Conservation (phyloP, 2,113 vertebrate species). For the Microtus pennsylvanicus region DNA sequence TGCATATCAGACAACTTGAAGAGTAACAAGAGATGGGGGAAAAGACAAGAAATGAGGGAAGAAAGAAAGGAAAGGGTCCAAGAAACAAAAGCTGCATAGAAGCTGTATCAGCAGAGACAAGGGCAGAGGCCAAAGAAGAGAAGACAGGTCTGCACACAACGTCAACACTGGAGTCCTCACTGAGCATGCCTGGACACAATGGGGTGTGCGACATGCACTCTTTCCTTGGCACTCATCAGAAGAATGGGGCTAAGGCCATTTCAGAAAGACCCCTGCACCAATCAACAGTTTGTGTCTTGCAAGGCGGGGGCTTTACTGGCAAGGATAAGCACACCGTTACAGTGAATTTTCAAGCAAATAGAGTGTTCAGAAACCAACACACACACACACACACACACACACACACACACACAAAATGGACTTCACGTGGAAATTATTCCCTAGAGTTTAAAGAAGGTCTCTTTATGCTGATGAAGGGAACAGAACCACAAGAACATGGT, state of each 20-base stretch:
- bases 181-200: background rate
- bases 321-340: background rate
- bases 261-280: background rate
- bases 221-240: background rate
- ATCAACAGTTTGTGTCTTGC: background rate
- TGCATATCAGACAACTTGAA: background rate
- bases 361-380: background rate
- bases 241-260: background rate
- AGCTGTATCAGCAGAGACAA: background rate
- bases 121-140: background rate
- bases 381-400: background rate
- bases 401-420: background rate
- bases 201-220: background rate
- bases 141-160: background rate
- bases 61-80: background rate
- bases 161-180: background rate
- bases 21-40: background rate
- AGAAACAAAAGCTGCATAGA: background rate
- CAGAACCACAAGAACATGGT: background rate
- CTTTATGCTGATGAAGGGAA: background rate
- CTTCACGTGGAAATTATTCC: background rate
- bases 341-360: background rate
- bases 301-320: background rate
- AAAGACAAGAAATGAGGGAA: background rate
- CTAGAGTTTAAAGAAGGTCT: background rate